Percentiles rank a stretch among this genome's conserved stretches.
Conservation (phyloP, 1,140 invertebrate genomes). For the Neodiprion fabricii region DNA sequence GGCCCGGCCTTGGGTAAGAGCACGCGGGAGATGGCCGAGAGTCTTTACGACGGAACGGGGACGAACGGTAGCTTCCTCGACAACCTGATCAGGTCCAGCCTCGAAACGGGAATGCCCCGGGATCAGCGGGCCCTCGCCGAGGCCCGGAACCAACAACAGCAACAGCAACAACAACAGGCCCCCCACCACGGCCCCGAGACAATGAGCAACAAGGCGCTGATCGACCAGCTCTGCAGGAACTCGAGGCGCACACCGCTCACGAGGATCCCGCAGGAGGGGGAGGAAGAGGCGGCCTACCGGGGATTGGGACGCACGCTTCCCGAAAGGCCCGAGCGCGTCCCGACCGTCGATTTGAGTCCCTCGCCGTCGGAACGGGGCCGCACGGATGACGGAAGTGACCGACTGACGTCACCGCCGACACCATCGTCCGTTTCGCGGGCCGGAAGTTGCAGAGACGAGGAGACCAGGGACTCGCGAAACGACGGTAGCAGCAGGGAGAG, state of each 20-base stretch:
- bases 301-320: conserved; percentile 42
- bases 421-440: conserved; percentile 48
- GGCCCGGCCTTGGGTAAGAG: conserved; percentile 60
- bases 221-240: conserved; percentile 75
- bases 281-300: conserved; percentile 56
- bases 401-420: conserved; percentile 53
- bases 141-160: conserved; percentile 32
- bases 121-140: conserved; percentile 49
- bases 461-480: conserved; percentile 43
- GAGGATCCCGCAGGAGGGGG: conserved; percentile 51
- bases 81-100: conserved; percentile 79
- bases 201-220: conserved; percentile 69
- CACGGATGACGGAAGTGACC: conserved; percentile 51
- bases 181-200: conserved; percentile 48
- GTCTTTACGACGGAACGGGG: conserved; percentile 67
- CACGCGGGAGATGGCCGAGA: conserved; percentile 67
- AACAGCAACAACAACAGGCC: conserved; percentile 29
- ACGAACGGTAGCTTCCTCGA: conserved; percentile 80
- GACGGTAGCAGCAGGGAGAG: conserved; percentile 51
- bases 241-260: conserved; percentile 65
- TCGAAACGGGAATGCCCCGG: conserved; percentile 68
- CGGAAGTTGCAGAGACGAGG: conserved; percentile 51
- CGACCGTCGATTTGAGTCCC: conserved; percentile 56
- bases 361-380: conserved; percentile 52
- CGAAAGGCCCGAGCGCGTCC: conserved; percentile 57